Base-by-base conservation (phyloP, 2,888 invertebrate genomes). In the Dioctria linearis region DNA sequence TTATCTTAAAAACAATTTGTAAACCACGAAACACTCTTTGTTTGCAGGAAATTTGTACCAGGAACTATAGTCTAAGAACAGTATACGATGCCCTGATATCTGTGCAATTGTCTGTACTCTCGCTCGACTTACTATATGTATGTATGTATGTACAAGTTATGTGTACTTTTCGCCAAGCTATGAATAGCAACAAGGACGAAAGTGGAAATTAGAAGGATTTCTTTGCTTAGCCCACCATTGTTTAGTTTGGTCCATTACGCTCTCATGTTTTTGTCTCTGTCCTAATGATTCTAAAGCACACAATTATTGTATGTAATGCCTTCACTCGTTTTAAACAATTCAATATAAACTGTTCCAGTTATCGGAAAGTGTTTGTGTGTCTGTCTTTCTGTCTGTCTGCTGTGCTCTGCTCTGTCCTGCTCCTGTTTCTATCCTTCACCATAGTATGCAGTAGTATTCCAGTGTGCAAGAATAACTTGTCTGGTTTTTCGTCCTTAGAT, bases 291-390 rank as follows among this genome's bases (percentile, higher is more conserved):
- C 67, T 46, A 67, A 67, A 67, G 67, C 25, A 46, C 67, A 67
- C 67, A 67, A 67, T 67, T 46, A 67, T 67, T 66, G 25, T 25
- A 9, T 46, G 43, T 25, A 43, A 25, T 8, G 25, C 67, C 67
- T 25, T 4, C 25, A 46, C 46, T 63, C 67, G 25, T 25, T 25
- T 25, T 25, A 13, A n/a, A 66, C 49, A 49, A 67, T 25, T 46
- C 67, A 42, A 67, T 67, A 67, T 46, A 67, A 67, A 67, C 25
- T 67, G 67, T 46, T 67, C 46, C 66, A 66, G 67, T 67, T 67
- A 67, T 67, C 42, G 67, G 42, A 67, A 25, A 67, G 67, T 43
- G 25, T 13, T 49, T n/a, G 67, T 49, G 67, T 67, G 42, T 46
- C n/a, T 67, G 67, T 67, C 25, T 42, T 46, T 25, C 25, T 13